Evolutionary conservation across 1,140 invertebrate genomes (phyloP), one percentile per base, ranked within the genome.

Genomic region (Drosophila biarmipes): DNA sequence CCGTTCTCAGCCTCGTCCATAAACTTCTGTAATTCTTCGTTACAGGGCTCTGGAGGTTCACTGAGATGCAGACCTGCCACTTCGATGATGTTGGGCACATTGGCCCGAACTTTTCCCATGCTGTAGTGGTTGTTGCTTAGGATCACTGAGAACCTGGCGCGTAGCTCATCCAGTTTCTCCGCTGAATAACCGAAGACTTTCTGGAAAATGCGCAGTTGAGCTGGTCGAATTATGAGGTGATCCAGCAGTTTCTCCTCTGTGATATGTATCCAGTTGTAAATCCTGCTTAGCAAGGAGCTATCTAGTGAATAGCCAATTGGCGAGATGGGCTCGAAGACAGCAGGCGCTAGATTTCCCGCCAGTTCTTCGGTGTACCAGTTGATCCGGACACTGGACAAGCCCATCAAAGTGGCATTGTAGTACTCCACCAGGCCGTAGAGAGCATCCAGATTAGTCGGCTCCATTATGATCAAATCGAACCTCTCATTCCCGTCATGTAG

Each of bases 11-110:
- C 92, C 34, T 93, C 89, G 71, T 95, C 93, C 37, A 95, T 73
- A 73, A 94, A 92, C 40, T 91, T 86, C 78, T 94, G 84, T 0
- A 94, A 66, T 1, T 76, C n/a, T 4, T n/a, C 12, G 4, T 64
- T 55, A 10, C 94, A 74, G 2, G 91, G 58, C 0, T 54, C 63
- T 2, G 78, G 21, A 1, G 62, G 73, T 93, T 52, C 94, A 87
- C 4, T 17, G 87, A 91, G 87, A 71, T 95, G 94, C 35, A 95
- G 79, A 0, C 94, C 94, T 0, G 93, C 94, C 14, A 95, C 85
- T 27, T 90, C 86, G 10, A 90, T 72, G 7, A 86, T 56, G 38
- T 68, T 90, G 4, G 86, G 87, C 2, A 78, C 79, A 67, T 86
- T 80, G 8, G 86, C 73, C 12, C 86, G 48, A 0, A 85, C 73